A percentile compares a stretch with the other conserved stretches of the same genome.
These are phyloP conservation scores for Lathronympha strigana DNA, from an alignment of 2,888 invertebrate genomes.

Conservation along the genomic window DNA sequence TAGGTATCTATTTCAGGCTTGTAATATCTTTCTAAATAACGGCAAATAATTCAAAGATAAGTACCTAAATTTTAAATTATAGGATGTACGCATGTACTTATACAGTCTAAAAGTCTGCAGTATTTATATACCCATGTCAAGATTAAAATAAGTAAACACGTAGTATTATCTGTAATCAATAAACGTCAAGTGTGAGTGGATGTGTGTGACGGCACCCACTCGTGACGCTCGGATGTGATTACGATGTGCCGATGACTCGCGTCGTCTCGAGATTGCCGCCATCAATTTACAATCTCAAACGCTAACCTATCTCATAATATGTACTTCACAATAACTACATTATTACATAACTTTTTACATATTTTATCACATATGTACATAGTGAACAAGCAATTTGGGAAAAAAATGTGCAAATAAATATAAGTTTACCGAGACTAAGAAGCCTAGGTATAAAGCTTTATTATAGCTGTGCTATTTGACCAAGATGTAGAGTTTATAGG, in stretches of 20 bases:
- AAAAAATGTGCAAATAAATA: not conserved
- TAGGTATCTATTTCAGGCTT: too few species aligned
- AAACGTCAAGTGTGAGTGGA: constrained; percentile 21
- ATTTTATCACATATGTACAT: not conserved
- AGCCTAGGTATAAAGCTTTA: not conserved
- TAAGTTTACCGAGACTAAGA: not conserved
- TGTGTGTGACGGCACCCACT: constrained; percentile 28
- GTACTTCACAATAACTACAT: not conserved
- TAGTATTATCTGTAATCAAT: constrained; percentile 13
- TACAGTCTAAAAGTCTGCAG: too few species aligned
- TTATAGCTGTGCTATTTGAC: not conserved
- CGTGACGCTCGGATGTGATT: constrained; percentile 20
- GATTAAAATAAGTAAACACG: not conserved
- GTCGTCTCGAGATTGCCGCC: constrained; percentile 16
- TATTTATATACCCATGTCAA: not conserved
- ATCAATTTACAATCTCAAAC: constrained; percentile 22
- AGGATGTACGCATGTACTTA: too few species aligned
- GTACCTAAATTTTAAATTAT: too few species aligned
- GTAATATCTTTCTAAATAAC: too few species aligned
- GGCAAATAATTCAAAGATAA: too few species aligned
- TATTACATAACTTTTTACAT: not conserved
- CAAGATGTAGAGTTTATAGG: not conserved
- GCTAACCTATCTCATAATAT: not conserved
- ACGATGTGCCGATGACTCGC: constrained; percentile 20
- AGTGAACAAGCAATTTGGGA: not conserved